Conservation (phyloP, 2,113 vertebrate genomes). For the Thryonomys swinderianus region DNA sequence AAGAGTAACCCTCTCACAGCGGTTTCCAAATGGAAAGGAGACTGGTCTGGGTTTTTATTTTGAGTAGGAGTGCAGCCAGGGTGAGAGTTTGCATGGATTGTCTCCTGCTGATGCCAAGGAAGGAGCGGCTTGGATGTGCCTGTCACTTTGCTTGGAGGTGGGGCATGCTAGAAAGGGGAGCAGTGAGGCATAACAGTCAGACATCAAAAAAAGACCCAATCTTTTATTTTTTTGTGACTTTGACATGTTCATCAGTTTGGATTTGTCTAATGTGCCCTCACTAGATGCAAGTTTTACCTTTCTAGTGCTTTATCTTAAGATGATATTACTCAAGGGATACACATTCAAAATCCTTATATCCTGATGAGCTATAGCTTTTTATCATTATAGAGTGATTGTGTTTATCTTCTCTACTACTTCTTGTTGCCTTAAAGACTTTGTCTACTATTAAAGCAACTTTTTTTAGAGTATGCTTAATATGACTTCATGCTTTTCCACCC, state of each 20-base stretch:
- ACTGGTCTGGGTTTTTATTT: not conserved
- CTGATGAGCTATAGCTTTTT: not conserved
- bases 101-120: not conserved
- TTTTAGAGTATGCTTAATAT: not conserved
- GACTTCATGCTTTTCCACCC: not conserved
- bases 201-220: not conserved
- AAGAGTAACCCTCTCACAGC: not conserved
- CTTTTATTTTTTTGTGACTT: slow-evolving; percentile 16
- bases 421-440: not conserved
- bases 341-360: slow-evolving; percentile 14
- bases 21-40: not conserved
- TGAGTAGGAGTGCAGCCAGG: no score
- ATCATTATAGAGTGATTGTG: not conserved
- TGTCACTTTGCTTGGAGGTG: not conserved
- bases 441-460: not conserved
- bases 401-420: not conserved
- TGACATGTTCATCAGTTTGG: not conserved
- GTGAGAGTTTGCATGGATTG: not conserved
- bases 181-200: not conserved
- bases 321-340: not conserved
- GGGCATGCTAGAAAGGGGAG: not conserved
- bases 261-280: not conserved
- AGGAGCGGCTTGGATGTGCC: not conserved
- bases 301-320: not conserved
- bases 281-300: slow-evolving; percentile 3